phyloP scores from a whole-genome alignment of 92 coral and sea anemone species.

The Phenganax stokvisi region DNA sequence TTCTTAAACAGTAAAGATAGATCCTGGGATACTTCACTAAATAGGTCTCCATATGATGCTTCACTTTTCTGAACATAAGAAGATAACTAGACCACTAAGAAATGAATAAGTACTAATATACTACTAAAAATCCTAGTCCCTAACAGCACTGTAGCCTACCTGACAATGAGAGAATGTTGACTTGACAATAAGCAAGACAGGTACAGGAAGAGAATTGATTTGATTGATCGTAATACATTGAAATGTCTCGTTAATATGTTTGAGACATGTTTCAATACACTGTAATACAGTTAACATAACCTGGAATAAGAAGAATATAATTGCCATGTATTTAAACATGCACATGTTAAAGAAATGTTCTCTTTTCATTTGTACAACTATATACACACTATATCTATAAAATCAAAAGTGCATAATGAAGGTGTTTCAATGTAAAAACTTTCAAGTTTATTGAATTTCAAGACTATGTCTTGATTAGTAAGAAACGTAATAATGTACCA shows the following conservation, averaged over 20 bases:
- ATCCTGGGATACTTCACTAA: constrained; percentile 70
- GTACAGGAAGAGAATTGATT: constrained; percentile 66
- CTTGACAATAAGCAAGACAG: constrained; percentile 58
- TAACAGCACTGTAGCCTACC: constrained; percentile 36
- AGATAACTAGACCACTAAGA: neutral
- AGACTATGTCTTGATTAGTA: too few relatives aligned
- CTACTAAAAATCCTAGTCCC: neutral
- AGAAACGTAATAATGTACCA: neutral
- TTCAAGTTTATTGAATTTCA: too few relatives aligned
- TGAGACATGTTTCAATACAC: constrained; percentile 21
- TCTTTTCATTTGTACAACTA: neutral
- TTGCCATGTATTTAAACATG: neutral
- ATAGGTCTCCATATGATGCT: constrained; percentile 58
- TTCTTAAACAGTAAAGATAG: constrained; percentile 70
- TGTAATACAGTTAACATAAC: constrained; percentile 9
- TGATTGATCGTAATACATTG: constrained; percentile 41
- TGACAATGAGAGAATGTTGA: constrained; percentile 76
- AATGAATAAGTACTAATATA: neutral
- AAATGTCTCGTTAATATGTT: constrained; percentile 24
- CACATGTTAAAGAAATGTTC: too few relatives aligned
- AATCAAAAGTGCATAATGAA: neutral
- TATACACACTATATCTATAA: neutral
- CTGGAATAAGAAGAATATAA: neutral
- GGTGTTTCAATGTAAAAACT: neutral
- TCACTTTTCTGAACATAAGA: constrained; percentile 65